phyloP scores from a whole-genome alignment of 2,113 vertebrate species.

The Xenus cinereus region DNA sequence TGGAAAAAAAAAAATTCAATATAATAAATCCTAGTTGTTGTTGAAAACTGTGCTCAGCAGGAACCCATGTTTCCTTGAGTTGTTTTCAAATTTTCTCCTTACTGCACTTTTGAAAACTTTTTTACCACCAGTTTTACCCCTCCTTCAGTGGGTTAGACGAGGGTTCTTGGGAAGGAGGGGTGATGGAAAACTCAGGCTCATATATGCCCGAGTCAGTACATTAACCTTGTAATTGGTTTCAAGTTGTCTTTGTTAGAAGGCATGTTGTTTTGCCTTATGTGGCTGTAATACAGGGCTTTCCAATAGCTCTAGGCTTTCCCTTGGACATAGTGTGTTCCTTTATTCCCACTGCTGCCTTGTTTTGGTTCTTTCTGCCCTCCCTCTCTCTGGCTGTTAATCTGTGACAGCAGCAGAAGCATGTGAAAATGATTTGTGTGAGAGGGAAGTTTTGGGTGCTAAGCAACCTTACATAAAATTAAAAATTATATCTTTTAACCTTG shows the following conservation, averaged over 20 bases:
- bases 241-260: neutral
- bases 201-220: neutral
- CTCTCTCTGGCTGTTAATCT: neutral
- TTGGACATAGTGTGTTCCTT: neutral
- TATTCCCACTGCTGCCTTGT: rapidly evolving
- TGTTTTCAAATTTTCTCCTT: slow-evolving; percentile 24
- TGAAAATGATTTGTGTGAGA: neutral
- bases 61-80: neutral
- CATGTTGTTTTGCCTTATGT: neutral
- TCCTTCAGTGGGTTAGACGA: neutral
- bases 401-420: neutral
- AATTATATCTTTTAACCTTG: neutral
- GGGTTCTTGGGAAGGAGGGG: neutral
- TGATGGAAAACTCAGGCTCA: neutral
- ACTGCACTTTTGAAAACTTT: neutral
- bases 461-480: neutral
- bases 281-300: neutral
- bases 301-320: neutral
- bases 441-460: neutral
- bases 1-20: neutral
- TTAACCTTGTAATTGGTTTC: neutral
- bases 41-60: slow-evolving; percentile 16
- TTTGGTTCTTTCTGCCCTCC: neutral
- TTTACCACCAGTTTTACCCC: neutral
- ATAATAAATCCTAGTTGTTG: slow-evolving; percentile 19